Evolutionary conservation across 2,113 vertebrate genomes (phyloP).

Genomic region (Herpetotheres cachinnans): DNA sequence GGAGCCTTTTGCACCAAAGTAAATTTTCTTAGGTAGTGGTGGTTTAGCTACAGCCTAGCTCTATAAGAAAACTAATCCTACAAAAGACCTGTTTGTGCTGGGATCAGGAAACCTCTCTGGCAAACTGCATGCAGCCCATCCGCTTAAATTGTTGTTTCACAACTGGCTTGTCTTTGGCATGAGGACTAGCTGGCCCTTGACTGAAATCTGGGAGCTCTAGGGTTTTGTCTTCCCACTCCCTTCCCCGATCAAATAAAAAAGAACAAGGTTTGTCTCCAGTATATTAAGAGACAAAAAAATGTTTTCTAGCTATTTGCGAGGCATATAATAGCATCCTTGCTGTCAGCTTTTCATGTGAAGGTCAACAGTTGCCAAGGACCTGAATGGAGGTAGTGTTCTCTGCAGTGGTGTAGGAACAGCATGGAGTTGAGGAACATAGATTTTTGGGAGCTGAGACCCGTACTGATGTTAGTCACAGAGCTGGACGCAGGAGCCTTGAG

Average conservation of each 20-base stretch:
- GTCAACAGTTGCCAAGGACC: not conserved
- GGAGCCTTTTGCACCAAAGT: not conserved
- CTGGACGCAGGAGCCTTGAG: not conserved
- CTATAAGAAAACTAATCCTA: not conserved
- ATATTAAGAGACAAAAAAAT: not conserved
- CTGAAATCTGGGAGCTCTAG: not conserved
- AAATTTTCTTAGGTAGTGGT: not conserved
- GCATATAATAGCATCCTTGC: not conserved
- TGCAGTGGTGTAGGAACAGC: not conserved
- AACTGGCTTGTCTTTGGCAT: not conserved
- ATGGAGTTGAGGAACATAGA: accelerated
- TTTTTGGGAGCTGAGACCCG: not conserved
- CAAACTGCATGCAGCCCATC: not conserved
- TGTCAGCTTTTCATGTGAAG: not conserved
- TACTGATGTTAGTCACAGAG: not conserved
- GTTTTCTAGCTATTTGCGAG: not conserved
- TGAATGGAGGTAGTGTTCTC: not conserved
- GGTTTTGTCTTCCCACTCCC: not conserved
- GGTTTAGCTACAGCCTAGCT: not conserved
- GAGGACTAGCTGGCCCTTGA: not conserved
- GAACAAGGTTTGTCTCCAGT: not conserved
- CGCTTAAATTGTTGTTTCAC: not conserved
- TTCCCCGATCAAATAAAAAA: not conserved
- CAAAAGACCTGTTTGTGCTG: not conserved
- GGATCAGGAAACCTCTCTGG: not conserved